phyloP scores from a whole-genome alignment of 2,797 vertebrate species.

The Mallotus villosus region DNA sequence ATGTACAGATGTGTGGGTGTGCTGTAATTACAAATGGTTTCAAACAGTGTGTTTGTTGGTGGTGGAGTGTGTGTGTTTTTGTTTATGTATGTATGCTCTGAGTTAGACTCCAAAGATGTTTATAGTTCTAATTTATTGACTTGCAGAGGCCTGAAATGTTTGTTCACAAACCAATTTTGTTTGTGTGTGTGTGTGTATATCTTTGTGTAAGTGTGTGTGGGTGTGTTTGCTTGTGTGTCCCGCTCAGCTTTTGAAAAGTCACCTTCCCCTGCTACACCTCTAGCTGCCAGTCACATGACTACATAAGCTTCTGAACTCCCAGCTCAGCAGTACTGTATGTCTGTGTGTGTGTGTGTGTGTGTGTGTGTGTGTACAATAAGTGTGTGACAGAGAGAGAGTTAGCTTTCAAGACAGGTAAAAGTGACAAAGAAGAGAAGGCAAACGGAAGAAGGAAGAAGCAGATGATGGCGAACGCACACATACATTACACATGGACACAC shows the following conservation, averaged over 20 bases:
- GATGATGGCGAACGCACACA: not conserved
- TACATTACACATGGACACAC: not conserved
- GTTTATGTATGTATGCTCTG: slow-evolving; percentile 7
- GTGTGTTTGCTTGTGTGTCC: not conserved
- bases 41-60: slow-evolving; percentile 24
- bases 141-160: not conserved
- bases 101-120: not conserved
- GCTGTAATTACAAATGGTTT: slow-evolving; percentile 30
- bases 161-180: not conserved
- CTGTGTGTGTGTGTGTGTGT: not conserved
- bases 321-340: not conserved
- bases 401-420: no score
- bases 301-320: not conserved
- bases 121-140: not conserved
- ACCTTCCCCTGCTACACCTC: not conserved
- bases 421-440: no score
- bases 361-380: no score
- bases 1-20: slow-evolving; percentile 17
- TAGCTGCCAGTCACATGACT: not conserved
- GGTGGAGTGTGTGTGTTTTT: slow-evolving; percentile 14
- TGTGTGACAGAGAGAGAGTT: no score
- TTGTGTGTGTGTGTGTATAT: slow-evolving; percentile 9
- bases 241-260: not conserved
- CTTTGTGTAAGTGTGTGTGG: not conserved
- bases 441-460: not conserved